Evolutionary conservation across 2,797 vertebrate genomes (phyloP).

Genomic region (Hoplostethus mediterraneus): DNA sequence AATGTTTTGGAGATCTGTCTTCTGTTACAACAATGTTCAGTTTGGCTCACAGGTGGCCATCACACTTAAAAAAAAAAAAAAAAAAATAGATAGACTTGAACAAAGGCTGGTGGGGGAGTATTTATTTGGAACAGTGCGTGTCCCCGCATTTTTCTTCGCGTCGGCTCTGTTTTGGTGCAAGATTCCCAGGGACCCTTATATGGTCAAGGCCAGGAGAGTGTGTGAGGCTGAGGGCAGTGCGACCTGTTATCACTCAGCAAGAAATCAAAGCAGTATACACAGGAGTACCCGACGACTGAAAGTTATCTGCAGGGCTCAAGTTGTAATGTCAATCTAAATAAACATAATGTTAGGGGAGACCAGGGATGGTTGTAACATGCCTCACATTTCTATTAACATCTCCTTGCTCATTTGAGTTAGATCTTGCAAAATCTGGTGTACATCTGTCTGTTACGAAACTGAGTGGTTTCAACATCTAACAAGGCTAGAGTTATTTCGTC

Average conservation of each 20-base stretch:
- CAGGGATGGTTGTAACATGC: no score
- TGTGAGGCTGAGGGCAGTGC: constrained; percentile 63
- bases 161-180: constrained; percentile 76
- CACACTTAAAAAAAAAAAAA: no score
- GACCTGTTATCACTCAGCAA: constrained; percentile 77
- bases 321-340: constrained; percentile 38
- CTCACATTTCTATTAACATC: no score
- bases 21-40: no score
- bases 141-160: constrained; percentile 65
- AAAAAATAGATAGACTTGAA: no score
- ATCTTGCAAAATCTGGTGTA: no score
- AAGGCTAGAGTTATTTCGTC: no score
- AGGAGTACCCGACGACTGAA: constrained; percentile 1
- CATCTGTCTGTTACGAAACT: no score
- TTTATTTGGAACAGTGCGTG: constrained; percentile 17
- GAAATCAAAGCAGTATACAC: constrained; percentile 30
- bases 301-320: constrained; percentile 6
- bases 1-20: no score
- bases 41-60: not conserved
- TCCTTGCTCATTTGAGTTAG: no score
- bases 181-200: constrained; percentile 86
- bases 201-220: constrained; percentile 82
- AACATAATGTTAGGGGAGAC: not conserved
- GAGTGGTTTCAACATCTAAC: no score
- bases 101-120: constrained; percentile 8